Evolutionary conservation across 2,888 invertebrate species (phyloP), one percentile per base, ranked within the genome.

Genomic region (Sinohyriopsis cumingii): DNA sequence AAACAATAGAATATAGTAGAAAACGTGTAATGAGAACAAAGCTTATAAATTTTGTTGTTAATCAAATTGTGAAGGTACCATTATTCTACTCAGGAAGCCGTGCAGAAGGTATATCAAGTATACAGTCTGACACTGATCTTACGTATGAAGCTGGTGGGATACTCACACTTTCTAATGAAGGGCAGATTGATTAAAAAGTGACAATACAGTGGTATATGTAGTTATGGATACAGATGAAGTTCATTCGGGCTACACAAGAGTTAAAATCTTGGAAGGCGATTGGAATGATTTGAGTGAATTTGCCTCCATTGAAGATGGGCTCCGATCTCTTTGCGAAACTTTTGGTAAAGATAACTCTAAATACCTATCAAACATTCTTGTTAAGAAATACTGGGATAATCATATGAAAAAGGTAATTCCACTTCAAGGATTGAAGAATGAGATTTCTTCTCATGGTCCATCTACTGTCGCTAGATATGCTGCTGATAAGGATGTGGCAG

Each of bases 161-260:
- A 9, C 6, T 24, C 19, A 60, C 59, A 54, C 19, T 45, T 54
- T 22, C 20, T 45, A 60, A 54, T 55, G n/a, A 19, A n/a, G 53
- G 25, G 19, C 63, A 53, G 55, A 55, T 55, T 18, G 5, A 5
- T 3, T n/a, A 53, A 20, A 28, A 12, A 9, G 19, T 53, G 7
- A 6, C 24, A 18, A 22, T 15, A 5, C 18, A 7, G 22, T 19
- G 20, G 12, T 22, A 15, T 19, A 19, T 6, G 45, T 55, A 20
- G 22, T 67, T 3, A 55, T 60, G 66, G 66, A 67, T 53, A 53
- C 59, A 15, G 3, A 12, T 15, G 55, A 12, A 25, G 60, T 54
- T 54, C 66, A 67, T 53, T 22, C 60, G 45, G 66, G 66, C 5
- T 67, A 67, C 45, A 59, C 66, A 24, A 59, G 55, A 60, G 18